Base-by-base conservation (phyloP, 2,113 vertebrate species). In the Gobio gobio region DNA sequence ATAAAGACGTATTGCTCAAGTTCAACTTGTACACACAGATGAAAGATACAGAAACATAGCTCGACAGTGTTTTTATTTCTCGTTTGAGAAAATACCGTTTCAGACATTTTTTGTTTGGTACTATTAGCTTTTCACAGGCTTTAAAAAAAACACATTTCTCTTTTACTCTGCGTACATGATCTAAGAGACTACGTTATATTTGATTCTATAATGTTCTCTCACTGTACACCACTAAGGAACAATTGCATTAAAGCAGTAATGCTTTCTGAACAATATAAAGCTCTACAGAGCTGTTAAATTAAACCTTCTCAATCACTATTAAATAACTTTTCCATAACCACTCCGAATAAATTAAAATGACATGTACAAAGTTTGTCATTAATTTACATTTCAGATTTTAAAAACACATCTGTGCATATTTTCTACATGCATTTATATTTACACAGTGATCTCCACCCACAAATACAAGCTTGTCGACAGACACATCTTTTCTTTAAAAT, bases 311-410 rank as follows among this genome's bases (percentile, higher is more conserved):
- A 87, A 86, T 90, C 91, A 91, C 89, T 91, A 90, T 92, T 93
- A 94, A 94, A 94, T 94, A 93, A 93, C 91, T 92, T 63, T 70
- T 91, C 90, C 74, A 89, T 91, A 91, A 91, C 91, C 92, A 92
- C 92, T 91, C 90, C 88, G 90, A 93, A 93, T 93, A 95, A 95
- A 94, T 95, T 93, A 94, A 92, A 93, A 91, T 93, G 90, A 93
- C 93, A 89, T 84, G 91, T 92, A 89, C 91, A 94, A 92, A 92
- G 91, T 78, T 85, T 90, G 90, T 91, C 93, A 93, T 93, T 94
- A 91, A 94, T 93, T 94, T 93, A 94, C 90, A 93, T 93, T 84
- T 92, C 91, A 89, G 92, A 92, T 91, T 92, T 92, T 51, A 86
- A 94, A 94, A 94, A 93, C 93, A 95, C 93, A 93, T 83, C 64